Percentiles rank a stretch among this genome's conserved stretches.
phyloP scores from a whole-genome alignment of 2,797 vertebrate species.

The Myripristis jacobus region DNA sequence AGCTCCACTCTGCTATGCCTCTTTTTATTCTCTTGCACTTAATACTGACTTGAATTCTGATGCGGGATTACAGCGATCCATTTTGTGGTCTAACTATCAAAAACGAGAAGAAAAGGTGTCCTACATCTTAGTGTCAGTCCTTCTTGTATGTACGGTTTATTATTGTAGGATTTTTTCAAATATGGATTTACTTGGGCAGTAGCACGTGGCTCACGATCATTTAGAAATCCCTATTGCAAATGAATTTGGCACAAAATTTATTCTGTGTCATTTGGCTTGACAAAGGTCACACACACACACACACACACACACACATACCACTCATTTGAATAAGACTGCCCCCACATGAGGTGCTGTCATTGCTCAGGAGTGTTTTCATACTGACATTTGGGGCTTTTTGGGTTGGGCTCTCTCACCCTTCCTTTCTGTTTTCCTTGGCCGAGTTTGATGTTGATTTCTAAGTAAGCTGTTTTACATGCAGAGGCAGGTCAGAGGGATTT shows the following conservation, averaged over 20 bases:
- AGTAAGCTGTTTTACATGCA: slow-evolving; percentile 71
- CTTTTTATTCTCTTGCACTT: background rate
- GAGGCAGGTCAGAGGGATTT: slow-evolving; percentile 71
- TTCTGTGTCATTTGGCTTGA: slow-evolving; percentile 5
- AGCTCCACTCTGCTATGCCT: background rate
- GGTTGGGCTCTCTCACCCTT: slow-evolving; percentile 48
- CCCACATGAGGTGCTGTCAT: slow-evolving; percentile 53
- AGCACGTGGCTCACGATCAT: background rate
- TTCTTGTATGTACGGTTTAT: background rate
- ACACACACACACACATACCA: background rate
- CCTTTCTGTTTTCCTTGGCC: slow-evolving; percentile 65
- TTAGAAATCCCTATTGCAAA: background rate
- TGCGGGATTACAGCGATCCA: background rate
- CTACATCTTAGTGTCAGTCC: background rate
- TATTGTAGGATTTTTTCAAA: background rate
- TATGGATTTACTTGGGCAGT: background rate
- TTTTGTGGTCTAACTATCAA: background rate
- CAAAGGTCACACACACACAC: slow-evolving; percentile 42
- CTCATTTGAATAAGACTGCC: slow-evolving; percentile 26
- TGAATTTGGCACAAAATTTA: background rate
- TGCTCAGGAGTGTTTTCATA: slow-evolving; percentile 63
- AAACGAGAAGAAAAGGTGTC: too few relatives aligned
- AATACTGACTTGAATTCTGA: background rate
- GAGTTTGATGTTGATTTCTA: slow-evolving; percentile 61
- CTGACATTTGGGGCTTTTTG: slow-evolving; percentile 53